Evolutionary conservation across 2,888 invertebrate genomes (phyloP).

Genomic region (Hartigia nigra): DNA sequence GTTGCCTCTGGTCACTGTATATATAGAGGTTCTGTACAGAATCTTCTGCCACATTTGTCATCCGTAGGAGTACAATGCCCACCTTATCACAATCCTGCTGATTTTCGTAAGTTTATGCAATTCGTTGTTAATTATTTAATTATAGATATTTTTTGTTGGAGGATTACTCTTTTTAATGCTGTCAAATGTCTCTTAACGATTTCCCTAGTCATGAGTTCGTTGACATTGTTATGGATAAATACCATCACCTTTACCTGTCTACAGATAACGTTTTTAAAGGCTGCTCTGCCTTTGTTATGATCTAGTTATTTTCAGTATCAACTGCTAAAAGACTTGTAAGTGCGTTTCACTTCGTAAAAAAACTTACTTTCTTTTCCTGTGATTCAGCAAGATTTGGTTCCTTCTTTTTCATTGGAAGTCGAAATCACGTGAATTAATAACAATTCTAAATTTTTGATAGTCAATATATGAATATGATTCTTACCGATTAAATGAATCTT

Average conservation of each 20-base stretch:
- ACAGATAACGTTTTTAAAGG: background rate
- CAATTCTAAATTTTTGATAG: background rate
- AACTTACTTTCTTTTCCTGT: background rate
- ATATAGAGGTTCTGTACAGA: conserved; percentile 81
- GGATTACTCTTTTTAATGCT: background rate
- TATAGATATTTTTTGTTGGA: background rate
- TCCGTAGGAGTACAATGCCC: conserved; percentile 85
- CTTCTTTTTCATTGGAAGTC: background rate
- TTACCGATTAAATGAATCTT: background rate
- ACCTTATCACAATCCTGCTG: conserved; percentile 94
- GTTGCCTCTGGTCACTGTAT: conserved; percentile 85
- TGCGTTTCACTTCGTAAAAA: background rate
- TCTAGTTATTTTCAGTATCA: background rate
- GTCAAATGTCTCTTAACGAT: background rate
- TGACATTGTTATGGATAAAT: background rate
- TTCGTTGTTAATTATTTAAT: background rate
- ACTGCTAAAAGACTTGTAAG: background rate
- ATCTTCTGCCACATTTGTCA: conserved; percentile 82
- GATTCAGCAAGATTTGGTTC: background rate
- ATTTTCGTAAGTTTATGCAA: conserved; percentile 80
- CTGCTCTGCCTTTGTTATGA: background rate
- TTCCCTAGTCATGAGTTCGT: background rate
- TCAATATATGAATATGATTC: background rate
- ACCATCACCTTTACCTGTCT: too few relatives aligned
- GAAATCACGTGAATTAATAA: background rate